Conservation (phyloP, 1,140 invertebrate species). For the Drosophila repleta region DNA sequence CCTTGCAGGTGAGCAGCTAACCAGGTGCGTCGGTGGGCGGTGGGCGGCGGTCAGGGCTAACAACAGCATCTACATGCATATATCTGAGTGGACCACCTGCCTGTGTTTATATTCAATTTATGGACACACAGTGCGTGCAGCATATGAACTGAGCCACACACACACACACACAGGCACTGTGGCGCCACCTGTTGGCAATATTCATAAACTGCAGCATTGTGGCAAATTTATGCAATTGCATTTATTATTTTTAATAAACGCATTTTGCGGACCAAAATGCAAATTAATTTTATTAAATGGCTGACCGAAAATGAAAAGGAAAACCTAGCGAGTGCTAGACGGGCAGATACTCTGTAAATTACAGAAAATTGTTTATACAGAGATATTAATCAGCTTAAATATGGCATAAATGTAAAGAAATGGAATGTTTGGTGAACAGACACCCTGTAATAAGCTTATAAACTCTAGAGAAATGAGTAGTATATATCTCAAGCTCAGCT, state of each 20-base stretch:
- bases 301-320: background rate
- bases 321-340: background rate
- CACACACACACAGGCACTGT: background rate
- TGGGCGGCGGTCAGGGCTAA: background rate
- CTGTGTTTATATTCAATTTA: conserved; percentile 48
- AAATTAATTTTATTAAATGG: conserved; percentile 20
- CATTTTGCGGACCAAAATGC: conserved; percentile 11
- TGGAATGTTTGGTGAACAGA: background rate
- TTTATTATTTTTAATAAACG: conserved; percentile 20
- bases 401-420: too few relatives aligned
- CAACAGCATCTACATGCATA: conserved; percentile 12
- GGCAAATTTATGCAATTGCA: conserved; percentile 28
- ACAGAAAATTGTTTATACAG: too few relatives aligned
- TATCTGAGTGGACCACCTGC: conserved; percentile 15
- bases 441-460: background rate
- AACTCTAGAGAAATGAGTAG: too few relatives aligned
- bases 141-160: conserved; percentile 1
- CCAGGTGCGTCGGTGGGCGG: background rate
- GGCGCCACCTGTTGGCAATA: conserved; percentile 38
- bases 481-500: too few relatives aligned
- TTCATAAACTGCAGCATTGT: background rate
- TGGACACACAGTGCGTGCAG: background rate
- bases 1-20: background rate
- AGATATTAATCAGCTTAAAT: too few relatives aligned
- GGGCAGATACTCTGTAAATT: background rate